Percentiles rank a stretch among this genome's conserved stretches.
Evolutionary conservation across 2,113 vertebrate genomes (phyloP).

Genomic region (Morphnarchus princeps): DNA sequence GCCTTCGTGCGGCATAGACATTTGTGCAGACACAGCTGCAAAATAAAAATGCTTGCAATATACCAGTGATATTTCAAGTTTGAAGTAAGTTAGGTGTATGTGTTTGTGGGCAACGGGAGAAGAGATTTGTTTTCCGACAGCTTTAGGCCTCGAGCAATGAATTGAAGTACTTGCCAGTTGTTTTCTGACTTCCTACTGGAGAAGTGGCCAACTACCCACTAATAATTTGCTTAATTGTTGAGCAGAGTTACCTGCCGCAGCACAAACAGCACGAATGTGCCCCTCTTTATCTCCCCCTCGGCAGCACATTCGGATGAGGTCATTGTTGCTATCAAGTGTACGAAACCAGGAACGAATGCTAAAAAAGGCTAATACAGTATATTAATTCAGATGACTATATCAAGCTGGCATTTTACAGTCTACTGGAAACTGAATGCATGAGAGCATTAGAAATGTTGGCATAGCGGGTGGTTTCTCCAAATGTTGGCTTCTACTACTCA

Average conservation of each 20-base stretch:
- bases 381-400: conserved; percentile 38
- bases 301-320: background rate
- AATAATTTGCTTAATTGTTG: background rate
- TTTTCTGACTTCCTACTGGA: background rate
- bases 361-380: conserved; percentile 40
- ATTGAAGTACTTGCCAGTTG: background rate
- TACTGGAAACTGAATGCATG: conserved; percentile 46
- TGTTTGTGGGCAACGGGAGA: background rate
- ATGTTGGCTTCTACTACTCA: conserved; percentile 23
- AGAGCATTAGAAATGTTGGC: conserved; percentile 44
- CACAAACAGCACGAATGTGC: rapidly evolving
- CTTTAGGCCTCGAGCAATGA: conserved; percentile 24
- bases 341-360: background rate
- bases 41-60: background rate
- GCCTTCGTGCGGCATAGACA: background rate
- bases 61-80: background rate
- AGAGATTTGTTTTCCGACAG: conserved; percentile 10
- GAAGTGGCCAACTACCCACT: background rate
- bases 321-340: background rate
- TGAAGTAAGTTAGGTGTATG: conserved; percentile 28
- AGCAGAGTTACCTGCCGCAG: background rate
- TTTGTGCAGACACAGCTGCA: conserved; percentile 33
- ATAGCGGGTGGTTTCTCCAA: conserved; percentile 38
- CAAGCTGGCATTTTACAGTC: conserved; percentile 54
- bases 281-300: background rate